phyloP scores from a whole-genome alignment of 2,888 invertebrate genomes.

The Amphiduros pacificus region DNA sequence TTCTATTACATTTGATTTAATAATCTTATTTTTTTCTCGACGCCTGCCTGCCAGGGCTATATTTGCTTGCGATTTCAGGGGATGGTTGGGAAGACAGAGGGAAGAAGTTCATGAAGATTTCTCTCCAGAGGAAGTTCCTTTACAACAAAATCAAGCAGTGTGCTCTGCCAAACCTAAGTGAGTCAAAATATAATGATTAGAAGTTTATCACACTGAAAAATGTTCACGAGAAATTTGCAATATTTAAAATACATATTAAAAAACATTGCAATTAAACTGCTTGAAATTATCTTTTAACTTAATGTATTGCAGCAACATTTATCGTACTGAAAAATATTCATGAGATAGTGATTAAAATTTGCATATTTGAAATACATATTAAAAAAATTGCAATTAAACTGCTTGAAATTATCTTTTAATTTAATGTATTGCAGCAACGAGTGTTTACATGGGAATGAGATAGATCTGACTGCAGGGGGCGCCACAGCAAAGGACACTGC shows the following conservation, averaged over 20 bases:
- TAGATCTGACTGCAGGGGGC: neutral
- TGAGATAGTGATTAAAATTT: neutral
- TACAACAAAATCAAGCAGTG: slow-evolving; percentile 9
- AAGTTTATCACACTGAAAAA: neutral
- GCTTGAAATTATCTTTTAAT: no score
- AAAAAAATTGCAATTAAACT: no score
- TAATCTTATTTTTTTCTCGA: no score
- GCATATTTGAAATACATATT: no score
- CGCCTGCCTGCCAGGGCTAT: no score
- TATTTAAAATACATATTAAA: no score
- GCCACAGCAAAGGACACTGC: slow-evolving; percentile 1
- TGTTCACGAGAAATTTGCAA: neutral
- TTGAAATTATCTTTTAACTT: no score
- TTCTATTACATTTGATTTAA: no score
- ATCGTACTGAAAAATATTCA: neutral
- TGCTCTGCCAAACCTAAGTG: slow-evolving; percentile 15
- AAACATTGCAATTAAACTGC: no score
- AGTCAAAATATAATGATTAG: no score
- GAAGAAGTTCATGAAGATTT: slow-evolving; percentile 10
- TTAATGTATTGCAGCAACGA: neutral
- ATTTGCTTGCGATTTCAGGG: slow-evolving; percentile 1
- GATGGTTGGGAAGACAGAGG: slow-evolving; percentile 10
- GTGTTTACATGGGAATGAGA: neutral
- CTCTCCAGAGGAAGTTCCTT: slow-evolving; percentile 14
- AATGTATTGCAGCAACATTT: neutral